These are phyloP conservation scores for Megaleporinus macrocephalus DNA, from an alignment of 2,113 vertebrate species.

Conservation along the genomic window DNA sequence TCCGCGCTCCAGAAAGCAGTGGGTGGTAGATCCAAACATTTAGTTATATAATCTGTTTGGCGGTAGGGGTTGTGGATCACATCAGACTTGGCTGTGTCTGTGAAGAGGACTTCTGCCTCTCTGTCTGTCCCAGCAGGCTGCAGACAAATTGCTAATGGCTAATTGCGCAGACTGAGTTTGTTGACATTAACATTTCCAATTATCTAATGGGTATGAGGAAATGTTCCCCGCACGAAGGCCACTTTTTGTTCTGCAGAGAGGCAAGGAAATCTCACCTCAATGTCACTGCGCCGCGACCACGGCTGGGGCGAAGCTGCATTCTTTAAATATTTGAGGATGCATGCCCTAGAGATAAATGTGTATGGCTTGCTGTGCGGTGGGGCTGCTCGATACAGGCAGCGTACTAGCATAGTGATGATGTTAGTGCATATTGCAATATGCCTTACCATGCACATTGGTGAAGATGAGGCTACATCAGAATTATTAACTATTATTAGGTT, in stretches of 20 bases:
- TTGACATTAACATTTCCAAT: conserved; percentile 38
- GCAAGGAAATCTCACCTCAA: neutral
- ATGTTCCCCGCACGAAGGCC: neutral
- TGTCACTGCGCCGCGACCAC: neutral
- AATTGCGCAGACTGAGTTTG: conserved; percentile 42
- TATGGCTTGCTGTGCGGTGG: neutral
- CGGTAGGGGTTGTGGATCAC: conserved; percentile 46
- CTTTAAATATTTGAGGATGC: neutral
- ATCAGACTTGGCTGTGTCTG: conserved; percentile 53
- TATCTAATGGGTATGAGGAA: conserved; percentile 23
- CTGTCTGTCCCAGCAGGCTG: conserved; percentile 15
- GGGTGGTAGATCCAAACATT: conserved; percentile 63
- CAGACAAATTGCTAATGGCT: conserved; percentile 35
- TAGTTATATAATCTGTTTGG: conserved; percentile 57
- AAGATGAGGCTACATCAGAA: no score
- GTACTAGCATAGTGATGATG: neutral
- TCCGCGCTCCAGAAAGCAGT: conserved; percentile 46
- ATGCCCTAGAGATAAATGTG: neutral
- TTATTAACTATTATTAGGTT: no score
- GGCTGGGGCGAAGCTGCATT: neutral
- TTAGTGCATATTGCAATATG: neutral
- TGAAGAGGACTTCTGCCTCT: conserved; percentile 35
- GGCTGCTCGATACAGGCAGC: neutral
- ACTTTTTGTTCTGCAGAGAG: conserved; percentile 12
- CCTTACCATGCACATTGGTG: neutral